Conservation (phyloP, 2,888 invertebrate species). For the Eupithecia dodoneata region DNA sequence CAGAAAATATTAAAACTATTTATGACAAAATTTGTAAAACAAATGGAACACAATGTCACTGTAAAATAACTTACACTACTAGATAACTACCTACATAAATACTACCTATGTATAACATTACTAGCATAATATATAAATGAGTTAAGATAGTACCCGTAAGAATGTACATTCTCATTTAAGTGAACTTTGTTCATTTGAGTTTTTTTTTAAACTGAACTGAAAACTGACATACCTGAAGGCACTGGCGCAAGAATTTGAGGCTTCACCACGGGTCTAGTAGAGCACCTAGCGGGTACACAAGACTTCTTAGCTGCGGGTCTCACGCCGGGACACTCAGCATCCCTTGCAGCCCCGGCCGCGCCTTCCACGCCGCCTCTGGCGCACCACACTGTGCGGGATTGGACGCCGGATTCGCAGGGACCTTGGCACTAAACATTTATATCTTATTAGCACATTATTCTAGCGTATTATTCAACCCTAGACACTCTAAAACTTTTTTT, state of each 20-base stretch:
- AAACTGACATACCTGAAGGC: constrained; percentile 52
- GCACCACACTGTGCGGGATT: constrained; percentile 83
- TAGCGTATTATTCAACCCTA: no score
- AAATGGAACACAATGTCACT: no score
- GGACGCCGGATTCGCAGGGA: constrained; percentile 79
- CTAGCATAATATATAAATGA: not conserved
- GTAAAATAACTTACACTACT: no score
- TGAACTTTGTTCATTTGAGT: no score
- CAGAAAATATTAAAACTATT: no score
- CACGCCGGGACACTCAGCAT: constrained; percentile 74
- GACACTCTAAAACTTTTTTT: no score
- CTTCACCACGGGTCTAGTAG: constrained; percentile 61
- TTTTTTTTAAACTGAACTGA: no score
- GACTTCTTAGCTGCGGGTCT: constrained; percentile 74
- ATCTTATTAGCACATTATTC: not conserved
- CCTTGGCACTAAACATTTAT: constrained; percentile 67
- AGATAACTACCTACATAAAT: no score
- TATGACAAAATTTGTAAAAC: no score
- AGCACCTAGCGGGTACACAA: constrained; percentile 71
- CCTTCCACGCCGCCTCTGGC: constrained; percentile 73
- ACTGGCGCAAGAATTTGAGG: constrained; percentile 58
- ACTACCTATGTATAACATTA: no score
- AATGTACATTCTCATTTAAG: no score
- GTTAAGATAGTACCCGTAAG: no score
- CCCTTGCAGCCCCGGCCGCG: constrained; percentile 67